Evolutionary conservation across 2,888 invertebrate genomes (phyloP).

Genomic region (Laothoe populi): DNA sequence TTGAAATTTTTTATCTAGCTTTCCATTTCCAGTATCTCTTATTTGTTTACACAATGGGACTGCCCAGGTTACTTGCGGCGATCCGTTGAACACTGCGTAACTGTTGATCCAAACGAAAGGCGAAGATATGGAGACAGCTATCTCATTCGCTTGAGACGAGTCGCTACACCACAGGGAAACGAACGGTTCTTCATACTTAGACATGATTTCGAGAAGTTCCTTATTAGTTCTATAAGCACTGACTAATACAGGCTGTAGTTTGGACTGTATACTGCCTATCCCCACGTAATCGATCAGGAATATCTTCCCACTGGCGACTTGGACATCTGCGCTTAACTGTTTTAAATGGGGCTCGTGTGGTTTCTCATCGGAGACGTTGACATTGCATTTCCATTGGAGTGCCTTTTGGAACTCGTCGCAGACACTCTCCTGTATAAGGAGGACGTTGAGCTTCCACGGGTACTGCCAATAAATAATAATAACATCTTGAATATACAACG

Average conservation of each 20-base stretch:
- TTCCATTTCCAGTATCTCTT: too few relatives aligned
- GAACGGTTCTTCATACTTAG: slow-evolving; percentile 36
- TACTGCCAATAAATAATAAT: slow-evolving; percentile 43
- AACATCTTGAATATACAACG: slow-evolving; percentile 12
- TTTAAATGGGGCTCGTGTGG: slow-evolving; percentile 29
- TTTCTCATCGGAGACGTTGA: background rate
- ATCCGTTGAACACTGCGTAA: slow-evolving; percentile 52
- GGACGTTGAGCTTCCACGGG: slow-evolving; percentile 53
- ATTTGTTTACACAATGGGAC: slow-evolving; percentile 26
- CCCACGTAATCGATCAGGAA: slow-evolving; percentile 46
- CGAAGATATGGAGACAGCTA: slow-evolving; percentile 41
- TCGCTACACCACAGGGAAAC: slow-evolving; percentile 61
- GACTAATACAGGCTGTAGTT: slow-evolving; percentile 35
- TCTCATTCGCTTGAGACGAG: slow-evolving; percentile 56
- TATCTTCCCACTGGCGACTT: slow-evolving; percentile 27
- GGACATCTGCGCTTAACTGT: slow-evolving; percentile 30
- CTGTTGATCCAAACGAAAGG: slow-evolving; percentile 60
- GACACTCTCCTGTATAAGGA: slow-evolving; percentile 62
- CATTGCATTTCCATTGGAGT: slow-evolving; percentile 50
- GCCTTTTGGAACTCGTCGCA: slow-evolving; percentile 50
- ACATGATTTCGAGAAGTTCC: slow-evolving; percentile 54
- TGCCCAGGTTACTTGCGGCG: slow-evolving; percentile 37
- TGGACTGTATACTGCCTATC: background rate
- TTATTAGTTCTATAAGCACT: slow-evolving; percentile 64
- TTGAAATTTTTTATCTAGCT: background rate